Evolutionary conservation across 64 coral and sea anemone genomes (phyloP).

Genomic region (Hydrozoanthus tunicans): DNA sequence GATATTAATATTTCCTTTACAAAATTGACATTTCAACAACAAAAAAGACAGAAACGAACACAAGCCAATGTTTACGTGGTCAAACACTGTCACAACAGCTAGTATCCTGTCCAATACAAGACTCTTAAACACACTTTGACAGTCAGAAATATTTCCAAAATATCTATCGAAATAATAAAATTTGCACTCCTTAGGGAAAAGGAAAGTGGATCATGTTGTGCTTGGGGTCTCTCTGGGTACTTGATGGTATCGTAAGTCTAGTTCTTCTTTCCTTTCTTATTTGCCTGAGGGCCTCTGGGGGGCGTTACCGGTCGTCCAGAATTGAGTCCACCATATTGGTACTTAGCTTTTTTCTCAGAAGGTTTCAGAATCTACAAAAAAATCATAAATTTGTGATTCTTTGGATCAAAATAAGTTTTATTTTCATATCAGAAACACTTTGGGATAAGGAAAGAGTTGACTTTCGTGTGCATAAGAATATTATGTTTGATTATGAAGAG

Average conservation of each 20-base stretch:
- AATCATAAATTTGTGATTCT: background rate
- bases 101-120: background rate
- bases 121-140: background rate
- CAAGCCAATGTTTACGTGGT: background rate
- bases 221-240: background rate
- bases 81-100: background rate
- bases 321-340: constrained; percentile 98
- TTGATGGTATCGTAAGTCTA: background rate
- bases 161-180: background rate
- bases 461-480: background rate
- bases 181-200: background rate
- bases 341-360: constrained; percentile 99
- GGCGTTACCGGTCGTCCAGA: constrained; percentile 96
- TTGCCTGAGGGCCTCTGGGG: constrained; percentile 87
- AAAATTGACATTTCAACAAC: too few species aligned
- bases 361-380: constrained; percentile 89
- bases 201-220: background rate
- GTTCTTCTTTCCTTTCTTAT: constrained; percentile 93
- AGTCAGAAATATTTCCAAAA: background rate
- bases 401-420: background rate
- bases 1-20: too few species aligned
- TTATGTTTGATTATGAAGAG: too few species aligned
- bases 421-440: background rate
- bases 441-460: background rate
- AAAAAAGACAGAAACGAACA: background rate